A percentile compares a stretch with the other conserved stretches of the same genome.
Conservation (phyloP, 2,113 vertebrate genomes). For the Hippocampus barbouri region DNA sequence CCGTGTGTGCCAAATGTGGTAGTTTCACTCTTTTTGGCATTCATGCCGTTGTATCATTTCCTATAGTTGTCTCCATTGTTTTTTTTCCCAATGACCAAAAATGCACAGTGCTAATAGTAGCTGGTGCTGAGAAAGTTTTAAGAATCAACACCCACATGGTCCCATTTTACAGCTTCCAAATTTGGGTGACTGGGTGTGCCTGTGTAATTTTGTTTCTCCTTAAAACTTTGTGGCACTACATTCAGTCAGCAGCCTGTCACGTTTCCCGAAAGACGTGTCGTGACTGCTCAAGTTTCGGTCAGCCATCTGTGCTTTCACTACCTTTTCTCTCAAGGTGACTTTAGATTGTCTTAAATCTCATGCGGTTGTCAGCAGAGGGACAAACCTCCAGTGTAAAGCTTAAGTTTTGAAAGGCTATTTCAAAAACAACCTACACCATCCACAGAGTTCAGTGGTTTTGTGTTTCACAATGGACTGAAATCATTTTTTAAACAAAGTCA, state of each 20-base stretch:
- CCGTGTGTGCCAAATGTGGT: too few relatives aligned
- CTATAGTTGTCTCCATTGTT: conserved; percentile 10
- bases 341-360: background rate
- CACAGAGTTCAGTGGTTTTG: conserved; percentile 8
- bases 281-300: conserved; percentile 39
- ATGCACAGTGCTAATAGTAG: conserved; percentile 31
- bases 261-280: conserved; percentile 36
- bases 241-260: conserved; percentile 43
- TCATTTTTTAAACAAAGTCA: conserved; percentile 30
- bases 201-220: conserved; percentile 67
- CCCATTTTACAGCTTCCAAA: conserved; percentile 54
- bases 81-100: conserved; percentile 27
- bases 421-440: background rate
- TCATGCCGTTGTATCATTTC: too few relatives aligned
- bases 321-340: conserved; percentile 44
- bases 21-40: too few relatives aligned
- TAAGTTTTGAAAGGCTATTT: conserved; percentile 5
- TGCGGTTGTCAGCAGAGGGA: background rate
- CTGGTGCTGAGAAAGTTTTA: conserved; percentile 37
- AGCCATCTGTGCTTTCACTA: conserved; percentile 28
- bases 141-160: conserved; percentile 56
- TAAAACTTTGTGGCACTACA: conserved; percentile 57
- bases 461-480: conserved; percentile 21
- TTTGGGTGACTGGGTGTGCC: conserved; percentile 60
- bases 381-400: conserved; percentile 11